Evolutionary conservation across 2,797 vertebrate genomes (phyloP).

Genomic region (Megalops cyprinoides): DNA sequence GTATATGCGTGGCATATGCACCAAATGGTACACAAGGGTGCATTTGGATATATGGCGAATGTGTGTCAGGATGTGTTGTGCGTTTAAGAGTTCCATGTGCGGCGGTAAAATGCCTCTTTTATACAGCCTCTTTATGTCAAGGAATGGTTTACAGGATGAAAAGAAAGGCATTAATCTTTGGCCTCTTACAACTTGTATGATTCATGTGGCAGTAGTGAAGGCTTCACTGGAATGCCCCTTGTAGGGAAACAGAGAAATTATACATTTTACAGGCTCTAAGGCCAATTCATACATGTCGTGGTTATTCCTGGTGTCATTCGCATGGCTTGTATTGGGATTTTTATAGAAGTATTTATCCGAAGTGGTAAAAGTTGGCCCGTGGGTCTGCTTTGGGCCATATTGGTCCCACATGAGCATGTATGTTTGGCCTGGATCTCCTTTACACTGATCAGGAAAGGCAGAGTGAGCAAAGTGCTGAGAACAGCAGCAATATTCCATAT

Average conservation of each 20-base stretch:
- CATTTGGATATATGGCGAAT: neutral
- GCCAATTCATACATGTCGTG: constrained; percentile 6
- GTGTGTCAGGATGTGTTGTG: neutral
- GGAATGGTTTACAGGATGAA: constrained; percentile 43
- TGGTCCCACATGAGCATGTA: neutral
- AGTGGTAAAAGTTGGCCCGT: constrained; percentile 2
- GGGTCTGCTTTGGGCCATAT: neutral
- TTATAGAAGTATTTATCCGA: constrained; percentile 10
- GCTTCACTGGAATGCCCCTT: constrained; percentile 9
- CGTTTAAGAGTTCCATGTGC: constrained; percentile 8
- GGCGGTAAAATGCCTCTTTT: neutral
- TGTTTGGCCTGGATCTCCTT: neutral
- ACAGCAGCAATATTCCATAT: too few relatives aligned
- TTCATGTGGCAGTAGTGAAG: constrained; percentile 38
- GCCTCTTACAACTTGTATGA: constrained; percentile 33
- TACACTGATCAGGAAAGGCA: neutral
- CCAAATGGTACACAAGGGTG: neutral
- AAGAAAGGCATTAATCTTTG: constrained; percentile 28
- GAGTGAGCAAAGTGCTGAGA: neutral
- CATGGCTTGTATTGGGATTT: constrained; percentile 17
- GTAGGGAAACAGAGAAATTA: constrained; percentile 23
- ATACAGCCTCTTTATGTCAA: constrained; percentile 40
- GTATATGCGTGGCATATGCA: neutral
- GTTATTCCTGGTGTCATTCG: constrained; percentile 28
- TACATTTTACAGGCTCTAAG: constrained; percentile 18